Base-by-base conservation (phyloP, 1,140 invertebrate species). In the Thaumatotibia leucotreta region DNA sequence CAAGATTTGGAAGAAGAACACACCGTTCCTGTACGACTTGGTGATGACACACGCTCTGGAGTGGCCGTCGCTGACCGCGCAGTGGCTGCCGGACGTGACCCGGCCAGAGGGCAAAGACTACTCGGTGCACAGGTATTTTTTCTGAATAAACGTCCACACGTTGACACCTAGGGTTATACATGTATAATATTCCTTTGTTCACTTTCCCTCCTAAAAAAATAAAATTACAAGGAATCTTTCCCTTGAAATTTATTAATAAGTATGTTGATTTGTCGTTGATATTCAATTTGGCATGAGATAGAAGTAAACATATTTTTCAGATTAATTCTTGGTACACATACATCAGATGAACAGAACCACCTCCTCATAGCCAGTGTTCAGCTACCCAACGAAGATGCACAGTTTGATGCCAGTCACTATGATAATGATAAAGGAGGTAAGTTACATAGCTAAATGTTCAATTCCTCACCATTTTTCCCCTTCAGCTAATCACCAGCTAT, bases 281-380 rank as follows among this genome's bases (percentile, higher is more conserved):
- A 11, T 2, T 45, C 5, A 20, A 9, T 45, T 20, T 6, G 17
- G 8, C 6, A 14, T 6, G 2, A 20, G 8, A 45, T 45, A 9
- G 8, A 45, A 45, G 20, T 20, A 9, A 45, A 11, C 39, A 45
- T 20, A 20, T 31, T 64, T 31, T 32, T 8, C 65, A 92, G 91
- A 69, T 92, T 99, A 4, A 99, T 99, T 82, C 92, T 99, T 54
- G 99, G 99, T 23, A 99, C 99, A 66, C 99, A 99, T 87, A 99
- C 99, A 68, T 99, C 98, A 1, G 99, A 99, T 92, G 99, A 99
- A 92, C 99, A 99, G 86, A 99, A 99, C 91, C 99, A 99, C 91
- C 92, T 99, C 35, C 91, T 99, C 1, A 99, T 99, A 77, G 99
- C 98, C 11, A 99, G 98, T 89, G 98, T 99, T 32, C 98, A 99